These are phyloP conservation scores for Athalia rosae DNA, from an alignment of 2,888 invertebrate species.

Conservation along the genomic window DNA sequence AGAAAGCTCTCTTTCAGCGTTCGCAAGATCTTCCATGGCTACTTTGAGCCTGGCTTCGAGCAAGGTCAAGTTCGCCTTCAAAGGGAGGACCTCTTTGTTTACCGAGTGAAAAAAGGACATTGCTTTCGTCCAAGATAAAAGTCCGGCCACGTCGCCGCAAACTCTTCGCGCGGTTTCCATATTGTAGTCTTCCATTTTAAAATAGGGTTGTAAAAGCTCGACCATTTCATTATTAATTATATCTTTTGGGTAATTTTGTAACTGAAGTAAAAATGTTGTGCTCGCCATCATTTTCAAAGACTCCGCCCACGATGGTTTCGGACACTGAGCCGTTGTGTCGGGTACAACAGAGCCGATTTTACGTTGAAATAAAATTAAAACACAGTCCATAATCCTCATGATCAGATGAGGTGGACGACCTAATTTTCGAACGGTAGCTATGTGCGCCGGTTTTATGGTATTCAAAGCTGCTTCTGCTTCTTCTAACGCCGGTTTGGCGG, in stretches of 20 bases:
- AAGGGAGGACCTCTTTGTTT: conserved; percentile 95
- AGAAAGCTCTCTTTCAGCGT: conserved; percentile 90
- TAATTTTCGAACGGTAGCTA: conserved; percentile 93
- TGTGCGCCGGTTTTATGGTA: conserved; percentile 97
- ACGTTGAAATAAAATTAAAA: conserved; percentile 93
- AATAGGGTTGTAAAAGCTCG: conserved; percentile 92
- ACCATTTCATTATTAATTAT: conserved; percentile 98
- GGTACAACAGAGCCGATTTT: conserved; percentile 85
- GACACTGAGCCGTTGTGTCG: conserved; percentile 88
- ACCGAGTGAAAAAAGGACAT: conserved; percentile 97
- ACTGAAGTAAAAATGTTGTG: conserved; percentile 91
- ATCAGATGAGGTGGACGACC: conserved; percentile 97
- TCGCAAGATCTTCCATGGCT: conserved; percentile 92
- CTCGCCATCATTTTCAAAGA: conserved; percentile 98
- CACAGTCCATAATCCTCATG: conserved; percentile 99
- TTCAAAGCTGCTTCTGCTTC: conserved; percentile 96
- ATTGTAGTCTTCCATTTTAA: conserved; percentile 97
- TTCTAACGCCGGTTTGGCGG: conserved; percentile 95
- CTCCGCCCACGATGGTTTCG: conserved; percentile 97
- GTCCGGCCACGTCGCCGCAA: conserved; percentile 96
- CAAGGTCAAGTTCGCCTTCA: conserved; percentile 92
- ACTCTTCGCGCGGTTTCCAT: conserved; percentile 97
- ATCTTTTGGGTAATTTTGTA: conserved; percentile 97
- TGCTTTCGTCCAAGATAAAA: conserved; percentile 96
- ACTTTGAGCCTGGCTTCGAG: conserved; percentile 93